Evolutionary conservation across 2,888 invertebrate species (phyloP).

Genomic region (Mythimna lalbum): DNA sequence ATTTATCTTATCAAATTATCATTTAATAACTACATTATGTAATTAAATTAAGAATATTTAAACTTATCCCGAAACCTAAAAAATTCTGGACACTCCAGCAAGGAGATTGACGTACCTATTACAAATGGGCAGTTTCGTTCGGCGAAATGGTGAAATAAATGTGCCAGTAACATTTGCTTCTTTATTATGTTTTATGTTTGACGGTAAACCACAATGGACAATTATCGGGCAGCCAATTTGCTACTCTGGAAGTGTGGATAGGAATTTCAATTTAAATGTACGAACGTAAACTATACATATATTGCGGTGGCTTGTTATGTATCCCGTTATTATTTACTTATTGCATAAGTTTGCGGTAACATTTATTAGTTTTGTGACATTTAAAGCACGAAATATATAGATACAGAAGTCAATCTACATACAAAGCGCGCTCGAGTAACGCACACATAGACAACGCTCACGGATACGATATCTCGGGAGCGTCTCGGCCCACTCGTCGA

Average conservation of each 20-base stretch:
- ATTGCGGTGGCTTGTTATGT: not conserved
- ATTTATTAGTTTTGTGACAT: too few species aligned
- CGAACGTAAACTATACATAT: not conserved
- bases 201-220: slow-evolving; percentile 45
- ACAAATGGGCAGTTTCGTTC: slow-evolving; percentile 39
- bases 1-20: too few species aligned
- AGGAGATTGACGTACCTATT: slow-evolving; percentile 40
- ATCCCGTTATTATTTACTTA: not conserved
- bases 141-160: slow-evolving; percentile 53
- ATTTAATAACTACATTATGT: too few species aligned
- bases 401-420: too few species aligned
- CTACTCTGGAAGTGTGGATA: slow-evolving; percentile 16
- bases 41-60: not conserved
- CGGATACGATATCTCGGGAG: too few species aligned
- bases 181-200: slow-evolving; percentile 52
- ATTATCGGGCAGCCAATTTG: slow-evolving; percentile 37
- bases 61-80: slow-evolving; percentile 17
- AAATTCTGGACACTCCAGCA: slow-evolving; percentile 14
- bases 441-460: too few species aligned
- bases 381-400: too few species aligned
- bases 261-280: slow-evolving; percentile 36
- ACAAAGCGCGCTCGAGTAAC: too few species aligned
- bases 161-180: slow-evolving; percentile 33
- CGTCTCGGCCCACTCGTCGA: too few species aligned
- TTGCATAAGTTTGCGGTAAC: too few species aligned